A percentile compares a stretch with the other conserved stretches of the same genome.
Conservation (phyloP, 2,113 vertebrate species). For the human region DNA sequence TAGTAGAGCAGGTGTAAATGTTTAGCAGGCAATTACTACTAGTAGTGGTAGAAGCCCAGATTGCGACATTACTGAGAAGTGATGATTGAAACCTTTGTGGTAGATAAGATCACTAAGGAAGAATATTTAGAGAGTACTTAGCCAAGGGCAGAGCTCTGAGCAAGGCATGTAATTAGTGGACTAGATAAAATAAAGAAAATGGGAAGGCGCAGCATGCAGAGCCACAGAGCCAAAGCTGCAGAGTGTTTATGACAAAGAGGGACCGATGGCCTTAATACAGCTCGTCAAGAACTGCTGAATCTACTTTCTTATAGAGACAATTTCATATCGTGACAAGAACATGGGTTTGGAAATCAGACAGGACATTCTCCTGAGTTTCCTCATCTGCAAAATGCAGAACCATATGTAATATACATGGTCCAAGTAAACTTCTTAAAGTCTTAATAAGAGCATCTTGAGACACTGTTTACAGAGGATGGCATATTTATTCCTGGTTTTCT, state of each 20-base stretch:
- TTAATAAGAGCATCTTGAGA: neutral
- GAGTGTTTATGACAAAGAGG: neutral
- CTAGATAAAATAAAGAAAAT: neutral
- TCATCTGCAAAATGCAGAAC: neutral
- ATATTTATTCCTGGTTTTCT: neutral
- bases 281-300: neutral
- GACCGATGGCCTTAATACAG: neutral
- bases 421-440: neutral
- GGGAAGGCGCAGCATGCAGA: too few relatives aligned
- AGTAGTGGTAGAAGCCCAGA: neutral
- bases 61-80: neutral
- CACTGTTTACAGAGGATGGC: neutral
- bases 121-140: neutral
- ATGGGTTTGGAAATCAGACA: neutral
- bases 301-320: neutral
- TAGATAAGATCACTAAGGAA: neutral
- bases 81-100: neutral
- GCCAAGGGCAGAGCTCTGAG: neutral
- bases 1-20: neutral
- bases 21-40: neutral
- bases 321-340: neutral
- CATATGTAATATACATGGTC: neutral
- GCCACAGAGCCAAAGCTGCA: neutral
- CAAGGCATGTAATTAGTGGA: neutral
- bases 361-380: neutral